phyloP scores from a whole-genome alignment of 2,888 invertebrate genomes.

The Epirrita christyi region DNA sequence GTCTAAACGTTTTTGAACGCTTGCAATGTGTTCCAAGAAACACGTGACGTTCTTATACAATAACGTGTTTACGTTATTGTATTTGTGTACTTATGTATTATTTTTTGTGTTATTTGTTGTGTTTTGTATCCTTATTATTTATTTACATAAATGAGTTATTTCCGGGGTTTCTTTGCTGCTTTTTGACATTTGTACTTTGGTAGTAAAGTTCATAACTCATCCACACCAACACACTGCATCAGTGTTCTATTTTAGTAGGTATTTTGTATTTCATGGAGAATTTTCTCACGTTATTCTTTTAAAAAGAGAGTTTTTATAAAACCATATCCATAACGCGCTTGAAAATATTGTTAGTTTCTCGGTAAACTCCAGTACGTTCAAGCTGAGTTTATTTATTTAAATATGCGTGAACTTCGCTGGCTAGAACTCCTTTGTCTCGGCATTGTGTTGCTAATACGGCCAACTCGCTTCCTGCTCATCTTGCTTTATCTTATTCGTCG shows the following conservation, averaged over 20 bases:
- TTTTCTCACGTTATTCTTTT: not conserved
- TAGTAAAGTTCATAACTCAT: not conserved
- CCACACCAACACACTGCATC: not conserved
- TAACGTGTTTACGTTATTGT: no score
- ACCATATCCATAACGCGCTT: slow-evolving; percentile 40
- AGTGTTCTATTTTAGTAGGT: not conserved
- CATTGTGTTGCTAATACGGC: slow-evolving; percentile 60
- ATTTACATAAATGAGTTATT: no score
- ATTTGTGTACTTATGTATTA: no score
- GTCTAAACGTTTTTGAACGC: no score
- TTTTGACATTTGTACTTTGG: no score
- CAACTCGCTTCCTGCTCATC: slow-evolving; percentile 60
- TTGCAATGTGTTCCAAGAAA: no score
- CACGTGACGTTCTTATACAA: no score
- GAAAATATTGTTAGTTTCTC: slow-evolving; percentile 39
- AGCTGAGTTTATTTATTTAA: slow-evolving; percentile 76
- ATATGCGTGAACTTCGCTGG: slow-evolving; percentile 73
- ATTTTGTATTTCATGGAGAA: not conserved
- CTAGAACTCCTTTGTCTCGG: slow-evolving; percentile 67
- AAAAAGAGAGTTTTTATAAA: slow-evolving; percentile 12
- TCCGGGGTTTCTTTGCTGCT: no score
- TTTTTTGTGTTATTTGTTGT: no score
- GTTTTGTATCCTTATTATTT: no score
- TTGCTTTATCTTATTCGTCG: slow-evolving; percentile 38
- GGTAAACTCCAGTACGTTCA: slow-evolving; percentile 57